Evolutionary conservation across 2,888 invertebrate genomes (phyloP).

Genomic region (Lucinisca nassula): DNA sequence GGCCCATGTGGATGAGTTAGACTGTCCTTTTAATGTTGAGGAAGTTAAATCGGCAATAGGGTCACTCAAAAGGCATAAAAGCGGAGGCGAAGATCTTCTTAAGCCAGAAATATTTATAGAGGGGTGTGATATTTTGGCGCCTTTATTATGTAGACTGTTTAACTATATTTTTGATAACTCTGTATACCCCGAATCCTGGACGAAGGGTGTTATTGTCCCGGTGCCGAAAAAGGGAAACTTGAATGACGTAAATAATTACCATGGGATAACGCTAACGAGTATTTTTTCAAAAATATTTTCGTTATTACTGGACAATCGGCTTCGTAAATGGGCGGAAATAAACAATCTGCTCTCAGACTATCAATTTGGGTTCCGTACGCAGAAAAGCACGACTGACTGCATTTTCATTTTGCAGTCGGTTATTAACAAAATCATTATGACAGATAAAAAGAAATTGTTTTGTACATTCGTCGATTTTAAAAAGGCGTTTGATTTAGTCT

Average conservation of each 20-base stretch:
- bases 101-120: slow-evolving; percentile 14
- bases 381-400: slow-evolving; percentile 14
- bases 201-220: slow-evolving; percentile 1
- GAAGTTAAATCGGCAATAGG: too few species aligned
- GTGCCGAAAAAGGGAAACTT: slow-evolving; percentile 10
- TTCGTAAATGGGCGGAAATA: slow-evolving; percentile 6
- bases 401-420: slow-evolving; percentile 10
- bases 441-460: slow-evolving; percentile 7
- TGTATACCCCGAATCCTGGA: too few species aligned
- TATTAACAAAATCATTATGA: neutral
- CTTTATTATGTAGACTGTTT: slow-evolving; percentile 6
- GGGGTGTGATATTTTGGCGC: neutral
- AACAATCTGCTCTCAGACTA: neutral
- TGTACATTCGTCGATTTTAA: slow-evolving; percentile 32
- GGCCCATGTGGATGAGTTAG: too few species aligned
- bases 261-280: slow-evolving; percentile 13
- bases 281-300: slow-evolving; percentile 24
- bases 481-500: slow-evolving; percentile 32
- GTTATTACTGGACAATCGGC: neutral
- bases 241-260: slow-evolving; percentile 11
- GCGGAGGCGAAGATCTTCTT: too few species aligned
- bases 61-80: too few species aligned
- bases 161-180: too few species aligned
- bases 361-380: slow-evolving; percentile 29
- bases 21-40: too few species aligned